phyloP scores from a whole-genome alignment of 2,888 invertebrate genomes.

The Ctena decussata region DNA sequence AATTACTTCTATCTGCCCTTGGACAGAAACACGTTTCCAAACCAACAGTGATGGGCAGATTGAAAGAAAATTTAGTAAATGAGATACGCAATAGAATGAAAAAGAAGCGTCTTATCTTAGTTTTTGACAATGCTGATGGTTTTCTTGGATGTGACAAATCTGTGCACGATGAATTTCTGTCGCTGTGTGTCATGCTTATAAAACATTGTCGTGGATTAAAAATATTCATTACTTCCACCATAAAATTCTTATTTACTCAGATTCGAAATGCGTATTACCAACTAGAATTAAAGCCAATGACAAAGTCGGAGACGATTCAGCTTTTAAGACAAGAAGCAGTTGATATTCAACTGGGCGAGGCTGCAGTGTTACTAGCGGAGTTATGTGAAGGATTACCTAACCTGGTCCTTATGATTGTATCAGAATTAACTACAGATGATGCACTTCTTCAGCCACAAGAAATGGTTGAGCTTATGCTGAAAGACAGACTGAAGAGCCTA shows the following conservation, averaged over 20 bases:
- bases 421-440: constrained; percentile 15
- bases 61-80: constrained; percentile 12
- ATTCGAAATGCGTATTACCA: constrained; percentile 1
- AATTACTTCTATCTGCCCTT: background rate
- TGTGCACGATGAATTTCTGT: constrained; percentile 8
- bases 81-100: background rate
- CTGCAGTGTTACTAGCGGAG: constrained; percentile 3
- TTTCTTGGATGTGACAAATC: constrained; percentile 2
- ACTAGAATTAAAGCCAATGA: constrained; percentile 12
- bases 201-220: constrained; percentile 24
- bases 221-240: constrained; percentile 24
- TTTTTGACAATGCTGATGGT: constrained; percentile 37
- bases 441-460: background rate
- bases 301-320: background rate
- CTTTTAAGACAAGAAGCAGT: background rate
- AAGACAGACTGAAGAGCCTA: constrained; percentile 15
- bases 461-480: constrained; percentile 32
- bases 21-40: background rate
- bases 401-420: constrained; percentile 21
- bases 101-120: background rate
- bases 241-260: background rate
- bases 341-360: background rate
- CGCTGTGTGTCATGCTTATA: background rate
- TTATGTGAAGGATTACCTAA: constrained; percentile 35
- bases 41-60: background rate